Conservation (phyloP, 2,888 invertebrate genomes). For the Plagodis dolabraria region DNA sequence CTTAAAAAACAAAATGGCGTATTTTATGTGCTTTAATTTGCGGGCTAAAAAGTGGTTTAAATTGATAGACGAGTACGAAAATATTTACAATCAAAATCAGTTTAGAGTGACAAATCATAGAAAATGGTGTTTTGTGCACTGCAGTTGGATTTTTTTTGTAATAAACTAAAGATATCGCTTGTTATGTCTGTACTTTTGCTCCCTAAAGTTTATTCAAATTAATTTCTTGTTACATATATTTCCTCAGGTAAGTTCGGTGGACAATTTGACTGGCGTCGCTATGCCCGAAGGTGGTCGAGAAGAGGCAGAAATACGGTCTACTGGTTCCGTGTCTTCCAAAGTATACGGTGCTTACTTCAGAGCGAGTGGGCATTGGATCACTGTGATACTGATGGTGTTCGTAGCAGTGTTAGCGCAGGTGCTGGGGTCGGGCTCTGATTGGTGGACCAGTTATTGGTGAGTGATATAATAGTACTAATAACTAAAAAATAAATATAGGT, state of each 20-base stretch:
- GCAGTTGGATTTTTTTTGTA: too few relatives aligned
- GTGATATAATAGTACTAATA: constrained; percentile 36
- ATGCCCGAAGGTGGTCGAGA: constrained; percentile 78
- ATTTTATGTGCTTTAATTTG: too few relatives aligned
- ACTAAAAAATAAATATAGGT: too few relatives aligned
- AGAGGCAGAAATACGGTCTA: constrained; percentile 85
- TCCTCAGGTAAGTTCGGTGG: constrained; percentile 82
- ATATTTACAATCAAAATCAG: too few relatives aligned
- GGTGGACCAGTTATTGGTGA: constrained; percentile 91
- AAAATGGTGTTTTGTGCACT: too few relatives aligned
- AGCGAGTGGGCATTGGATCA: constrained; percentile 88
- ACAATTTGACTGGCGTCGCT: constrained; percentile 78
- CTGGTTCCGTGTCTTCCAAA: constrained; percentile 86
- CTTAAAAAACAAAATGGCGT: too few relatives aligned
- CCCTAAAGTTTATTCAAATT: too few relatives aligned
- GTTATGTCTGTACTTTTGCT: too few relatives aligned
- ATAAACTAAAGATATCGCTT: too few relatives aligned
- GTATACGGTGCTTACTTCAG: constrained; percentile 88
- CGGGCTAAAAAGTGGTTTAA: too few relatives aligned
- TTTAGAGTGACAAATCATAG: too few relatives aligned
- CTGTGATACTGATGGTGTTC: constrained; percentile 84
- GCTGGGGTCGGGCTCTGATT: constrained; percentile 90
- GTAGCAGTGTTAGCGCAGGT: constrained; percentile 88
- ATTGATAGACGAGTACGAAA: too few relatives aligned
- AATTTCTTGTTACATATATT: neutral